Percentiles rank a stretch among this genome's conserved stretches.
Conservation (phyloP, 2,797 vertebrate genomes). For the Epinephelus coioides region DNA sequence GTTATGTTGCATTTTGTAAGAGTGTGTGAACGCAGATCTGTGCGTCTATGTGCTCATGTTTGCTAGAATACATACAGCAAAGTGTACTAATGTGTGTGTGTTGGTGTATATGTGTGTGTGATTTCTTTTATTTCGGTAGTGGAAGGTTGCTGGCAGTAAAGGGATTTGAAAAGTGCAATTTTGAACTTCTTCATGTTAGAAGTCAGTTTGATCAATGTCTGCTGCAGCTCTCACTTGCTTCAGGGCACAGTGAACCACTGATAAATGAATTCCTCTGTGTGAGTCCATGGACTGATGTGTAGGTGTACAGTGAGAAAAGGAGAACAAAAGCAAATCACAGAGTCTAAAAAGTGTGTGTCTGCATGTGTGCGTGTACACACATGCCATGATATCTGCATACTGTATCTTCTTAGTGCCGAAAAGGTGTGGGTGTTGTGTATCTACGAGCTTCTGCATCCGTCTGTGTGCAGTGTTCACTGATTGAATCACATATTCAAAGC, state of each 20-base stretch:
- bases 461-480: slow-evolving; percentile 55
- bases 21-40: slow-evolving; percentile 34
- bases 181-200: slow-evolving; percentile 88
- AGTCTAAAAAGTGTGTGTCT: slow-evolving; percentile 58
- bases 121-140: slow-evolving; percentile 68
- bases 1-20: slow-evolving; percentile 39
- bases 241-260: slow-evolving; percentile 84
- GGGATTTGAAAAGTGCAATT: slow-evolving; percentile 83
- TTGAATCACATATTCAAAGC: slow-evolving; percentile 78
- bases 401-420: slow-evolving; percentile 43
- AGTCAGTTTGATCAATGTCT: slow-evolving; percentile 91
- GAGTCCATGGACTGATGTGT: slow-evolving; percentile 80
- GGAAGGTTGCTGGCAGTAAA: slow-evolving; percentile 78
- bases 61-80: slow-evolving; percentile 39
- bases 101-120: slow-evolving; percentile 27
- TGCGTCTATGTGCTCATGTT: slow-evolving; percentile 36
- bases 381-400: slow-evolving; percentile 54
- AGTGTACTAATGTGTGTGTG: slow-evolving; percentile 38
- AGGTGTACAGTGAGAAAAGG: slow-evolving; percentile 75
- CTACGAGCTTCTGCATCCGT: slow-evolving; percentile 43
- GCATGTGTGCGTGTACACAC: slow-evolving; percentile 32
- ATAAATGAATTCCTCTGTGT: slow-evolving; percentile 85
- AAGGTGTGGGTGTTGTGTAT: slow-evolving; percentile 66
- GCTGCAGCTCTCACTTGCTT: slow-evolving; percentile 85
- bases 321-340: slow-evolving; percentile 73